These are phyloP conservation scores for Cataglyphis livida DNA, from an alignment of 2,888 invertebrate species.

Conservation along the genomic window DNA sequence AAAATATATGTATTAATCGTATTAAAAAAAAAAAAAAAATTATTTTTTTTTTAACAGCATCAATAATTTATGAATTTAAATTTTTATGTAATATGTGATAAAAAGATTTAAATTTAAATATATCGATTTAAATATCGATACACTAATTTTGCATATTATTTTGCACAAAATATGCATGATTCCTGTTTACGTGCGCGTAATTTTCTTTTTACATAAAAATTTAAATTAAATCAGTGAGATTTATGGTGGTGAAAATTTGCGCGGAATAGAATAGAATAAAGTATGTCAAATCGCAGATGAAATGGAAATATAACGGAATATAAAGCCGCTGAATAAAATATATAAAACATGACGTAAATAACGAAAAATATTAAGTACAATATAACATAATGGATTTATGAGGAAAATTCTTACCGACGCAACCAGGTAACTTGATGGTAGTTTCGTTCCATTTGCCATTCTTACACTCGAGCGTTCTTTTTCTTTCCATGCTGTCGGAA, in stretches of 20 bases:
- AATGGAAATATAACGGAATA: background rate
- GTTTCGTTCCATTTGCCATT: conserved; percentile 89
- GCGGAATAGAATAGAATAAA: background rate
- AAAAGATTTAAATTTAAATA: background rate
- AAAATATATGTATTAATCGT: background rate
- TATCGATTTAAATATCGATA: too few relatives aligned
- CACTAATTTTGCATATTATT: background rate
- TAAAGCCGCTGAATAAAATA: background rate
- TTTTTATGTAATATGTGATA: background rate
- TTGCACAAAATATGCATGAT: background rate
- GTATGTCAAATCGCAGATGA: background rate
- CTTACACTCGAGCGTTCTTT: conserved; percentile 89
- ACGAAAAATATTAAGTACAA: background rate
- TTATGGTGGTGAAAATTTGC: background rate
- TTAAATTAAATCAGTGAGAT: conserved; percentile 1
- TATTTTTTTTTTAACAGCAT: background rate
- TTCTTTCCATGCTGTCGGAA: conserved; percentile 89
- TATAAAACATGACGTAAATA: background rate
- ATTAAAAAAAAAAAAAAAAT: too few relatives aligned
- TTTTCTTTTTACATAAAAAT: background rate
- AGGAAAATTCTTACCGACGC: conserved; percentile 87
- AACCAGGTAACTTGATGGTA: conserved; percentile 87
- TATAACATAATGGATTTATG: background rate
- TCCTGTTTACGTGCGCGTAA: too few relatives aligned
- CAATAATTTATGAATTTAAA: background rate